Evolutionary conservation across 2,888 invertebrate genomes (phyloP), one percentile per base, ranked within the genome.

Genomic region (Philereme vetulata): DNA sequence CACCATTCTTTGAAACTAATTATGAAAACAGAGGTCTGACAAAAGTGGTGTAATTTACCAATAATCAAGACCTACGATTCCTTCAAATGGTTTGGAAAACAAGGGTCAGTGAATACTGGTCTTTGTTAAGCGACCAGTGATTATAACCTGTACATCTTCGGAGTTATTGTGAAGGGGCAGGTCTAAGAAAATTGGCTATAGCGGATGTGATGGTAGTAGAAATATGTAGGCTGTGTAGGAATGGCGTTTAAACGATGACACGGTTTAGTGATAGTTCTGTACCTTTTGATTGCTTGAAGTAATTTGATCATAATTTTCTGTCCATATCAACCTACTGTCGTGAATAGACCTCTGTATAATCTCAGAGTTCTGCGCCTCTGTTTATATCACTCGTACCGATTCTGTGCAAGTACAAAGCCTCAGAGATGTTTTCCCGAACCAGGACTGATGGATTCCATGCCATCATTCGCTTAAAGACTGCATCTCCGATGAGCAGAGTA

Each of bases 161-260:
- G n/a, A 45, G 34, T 10, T 8, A 10, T 0, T 44, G 4, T 53
- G 38, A n/a, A 33, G 11, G 5, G 44, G 34, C 7, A 45, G 53
- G 45, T 59, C 59, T 40, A 3, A 9, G 49, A 49, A 49, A 34
- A 48, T 34, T 44, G 49, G 58, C 0, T 11, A 32, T 40, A 38
- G 38, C 52, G 51, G 46, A 49, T 58, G 48, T 38, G 32, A 52
- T 48, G 40, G 21, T 52, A 8, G 43, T 32, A 49, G 34, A 50
- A 59, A 59, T 44, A 52, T 45, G 49, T 40, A 40, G 53, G 9
- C 43, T 52, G 58, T 44, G 8, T 32, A 47, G 32, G 11, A 45
- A 56, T 43, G 35, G n/a, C 11, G 34, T n/a, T 36, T 43, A 35
- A 21, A 35, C 34, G 40, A 33, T 54, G 54, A 38, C 7, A 38